phyloP scores from a whole-genome alignment of 2,113 vertebrate species.

The Apeltes quadracus region DNA sequence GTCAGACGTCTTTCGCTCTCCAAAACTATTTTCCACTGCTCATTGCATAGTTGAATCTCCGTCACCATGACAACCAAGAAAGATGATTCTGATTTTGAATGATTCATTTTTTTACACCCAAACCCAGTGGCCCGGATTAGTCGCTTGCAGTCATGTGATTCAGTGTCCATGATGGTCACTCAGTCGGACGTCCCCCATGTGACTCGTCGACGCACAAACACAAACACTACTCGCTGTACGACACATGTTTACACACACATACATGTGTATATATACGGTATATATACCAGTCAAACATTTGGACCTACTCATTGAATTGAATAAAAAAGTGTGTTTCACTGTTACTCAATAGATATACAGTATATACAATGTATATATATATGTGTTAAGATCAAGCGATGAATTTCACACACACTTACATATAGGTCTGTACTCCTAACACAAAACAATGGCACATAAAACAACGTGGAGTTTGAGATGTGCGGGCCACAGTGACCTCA shows the following conservation, averaged over 20 bases:
- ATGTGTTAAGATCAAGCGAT: conserved; percentile 1
- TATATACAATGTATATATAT: too few relatives aligned
- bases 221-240: neutral
- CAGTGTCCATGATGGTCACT: conserved; percentile 64
- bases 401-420: neutral
- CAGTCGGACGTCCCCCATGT: conserved; percentile 35
- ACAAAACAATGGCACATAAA: neutral
- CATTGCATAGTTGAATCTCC: conserved; percentile 77
- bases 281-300: too few relatives aligned
- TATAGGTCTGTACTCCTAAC: neutral
- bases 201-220: conserved; percentile 34
- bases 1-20: conserved; percentile 35
- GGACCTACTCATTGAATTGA: too few relatives aligned
- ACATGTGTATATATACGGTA: too few relatives aligned
- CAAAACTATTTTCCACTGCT: conserved; percentile 70
- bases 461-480: neutral
- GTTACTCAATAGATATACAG: too few relatives aligned
- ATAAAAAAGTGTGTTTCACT: too few relatives aligned
- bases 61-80: conserved; percentile 78
- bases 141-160: conserved; percentile 75
- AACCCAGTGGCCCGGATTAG: conserved; percentile 69
- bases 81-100: conserved; percentile 35
- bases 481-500: conserved; percentile 1
- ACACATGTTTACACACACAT: neutral
- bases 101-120: conserved; percentile 43